These are phyloP conservation scores for Semaprochilodus insignis DNA, from an alignment of 2,797 vertebrate genomes.

Conservation along the genomic window DNA sequence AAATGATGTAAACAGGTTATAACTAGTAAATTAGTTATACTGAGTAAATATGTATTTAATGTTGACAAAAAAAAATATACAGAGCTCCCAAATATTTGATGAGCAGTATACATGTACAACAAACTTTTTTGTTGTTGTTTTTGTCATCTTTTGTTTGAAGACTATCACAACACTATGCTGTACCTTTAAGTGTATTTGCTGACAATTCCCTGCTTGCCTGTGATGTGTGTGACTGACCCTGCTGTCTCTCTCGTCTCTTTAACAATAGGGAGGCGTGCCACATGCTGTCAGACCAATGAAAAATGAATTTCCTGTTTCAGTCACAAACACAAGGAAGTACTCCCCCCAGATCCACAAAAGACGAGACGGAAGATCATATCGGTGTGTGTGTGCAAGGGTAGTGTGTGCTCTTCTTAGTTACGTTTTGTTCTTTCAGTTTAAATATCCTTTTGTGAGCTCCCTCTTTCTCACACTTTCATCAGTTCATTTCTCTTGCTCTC, in stretches of 20 bases:
- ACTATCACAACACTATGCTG: background rate
- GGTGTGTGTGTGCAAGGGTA: slow-evolving; percentile 44
- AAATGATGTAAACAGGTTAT: too few species aligned
- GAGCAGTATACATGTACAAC: background rate
- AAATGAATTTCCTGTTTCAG: slow-evolving; percentile 70
- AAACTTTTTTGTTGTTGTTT: background rate
- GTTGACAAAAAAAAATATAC: too few species aligned
- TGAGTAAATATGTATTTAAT: too few species aligned
- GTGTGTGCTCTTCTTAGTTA: background rate
- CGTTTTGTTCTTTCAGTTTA: slow-evolving; percentile 2
- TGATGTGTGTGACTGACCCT: slow-evolving; percentile 32
- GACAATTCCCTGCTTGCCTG: slow-evolving; percentile 34
- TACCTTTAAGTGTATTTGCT: slow-evolving; percentile 34
- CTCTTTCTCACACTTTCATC: background rate
- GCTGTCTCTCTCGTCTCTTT: slow-evolving; percentile 55
- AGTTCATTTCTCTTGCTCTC: background rate
- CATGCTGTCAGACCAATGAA: slow-evolving; percentile 65
- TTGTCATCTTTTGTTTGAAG: background rate
- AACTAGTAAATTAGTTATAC: too few species aligned
- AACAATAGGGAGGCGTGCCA: slow-evolving; percentile 67
- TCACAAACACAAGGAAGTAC: slow-evolving; percentile 70
- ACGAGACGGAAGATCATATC: slow-evolving; percentile 47
- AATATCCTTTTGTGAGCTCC: background rate
- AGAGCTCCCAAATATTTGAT: too few species aligned
- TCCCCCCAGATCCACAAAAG: slow-evolving; percentile 47